Evolutionary conservation across 2,888 invertebrate species (phyloP).

Genomic region (Heterodera filipjevi): DNA sequence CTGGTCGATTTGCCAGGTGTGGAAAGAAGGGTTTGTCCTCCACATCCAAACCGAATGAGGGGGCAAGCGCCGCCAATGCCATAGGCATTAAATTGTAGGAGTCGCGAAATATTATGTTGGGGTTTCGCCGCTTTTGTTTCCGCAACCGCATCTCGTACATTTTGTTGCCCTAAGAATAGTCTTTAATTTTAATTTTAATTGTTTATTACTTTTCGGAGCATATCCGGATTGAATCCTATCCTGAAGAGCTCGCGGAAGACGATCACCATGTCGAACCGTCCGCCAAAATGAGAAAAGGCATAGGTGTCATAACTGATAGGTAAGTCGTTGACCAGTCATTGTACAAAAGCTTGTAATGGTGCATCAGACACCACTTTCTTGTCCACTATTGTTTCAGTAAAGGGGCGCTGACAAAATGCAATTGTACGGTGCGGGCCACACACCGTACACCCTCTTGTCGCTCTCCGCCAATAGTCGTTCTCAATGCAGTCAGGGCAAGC

Average conservation of each 20-base stretch:
- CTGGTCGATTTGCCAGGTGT: neutral
- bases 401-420: neutral
- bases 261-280: slow-evolving; percentile 23
- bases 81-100: slow-evolving; percentile 4
- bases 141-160: neutral
- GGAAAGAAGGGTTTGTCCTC: slow-evolving; percentile 9
- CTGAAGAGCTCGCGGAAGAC: slow-evolving; percentile 25
- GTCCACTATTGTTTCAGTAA: slow-evolving; percentile 5
- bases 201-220: neutral
- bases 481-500: neutral
- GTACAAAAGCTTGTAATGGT: slow-evolving; percentile 24
- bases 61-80: neutral
- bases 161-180: neutral
- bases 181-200: no score
- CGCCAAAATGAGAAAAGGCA: slow-evolving; percentile 12
- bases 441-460: neutral
- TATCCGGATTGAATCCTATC: neutral
- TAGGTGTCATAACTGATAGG: slow-evolving; percentile 16
- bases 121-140: neutral
- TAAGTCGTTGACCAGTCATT: slow-evolving; percentile 13
- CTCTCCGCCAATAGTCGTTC: neutral
- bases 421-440: neutral
- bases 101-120: slow-evolving; percentile 16
- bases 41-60: slow-evolving; percentile 4
- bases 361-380: neutral